A percentile compares a stretch with the other conserved stretches of the same genome.
Evolutionary conservation across 37 sponge, comb jelly and placozoan genomes (phyloP).

Genomic region (Aplysina aerophoba): DNA sequence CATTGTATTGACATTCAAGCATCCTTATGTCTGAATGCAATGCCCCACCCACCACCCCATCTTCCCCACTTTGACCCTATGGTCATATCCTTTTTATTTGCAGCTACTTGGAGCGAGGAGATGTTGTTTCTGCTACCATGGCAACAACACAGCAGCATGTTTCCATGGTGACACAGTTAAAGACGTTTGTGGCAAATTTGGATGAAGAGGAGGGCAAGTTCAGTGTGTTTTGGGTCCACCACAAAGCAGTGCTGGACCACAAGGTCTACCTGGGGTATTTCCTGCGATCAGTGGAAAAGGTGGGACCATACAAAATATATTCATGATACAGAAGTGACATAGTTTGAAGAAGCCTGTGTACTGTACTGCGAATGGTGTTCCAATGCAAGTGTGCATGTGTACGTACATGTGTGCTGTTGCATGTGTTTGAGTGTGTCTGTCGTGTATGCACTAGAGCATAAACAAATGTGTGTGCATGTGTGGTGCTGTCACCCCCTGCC

Average conservation of each 20-base stretch:
- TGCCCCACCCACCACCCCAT: not conserved
- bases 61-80: not conserved
- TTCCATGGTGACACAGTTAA: constrained; percentile 44
- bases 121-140: not conserved
- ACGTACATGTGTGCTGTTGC: not conserved
- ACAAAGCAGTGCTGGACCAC: constrained; percentile 72
- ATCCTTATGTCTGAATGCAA: too few species aligned
- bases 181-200: constrained; percentile 40
- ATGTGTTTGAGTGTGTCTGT: not conserved
- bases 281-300: constrained; percentile 66
- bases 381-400: not conserved
- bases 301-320: constrained; percentile 21
- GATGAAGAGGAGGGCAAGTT: constrained; percentile 39
- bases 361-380: not conserved
- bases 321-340: too few species aligned
- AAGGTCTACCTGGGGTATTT: constrained; percentile 72
- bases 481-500: too few species aligned
- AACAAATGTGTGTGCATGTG: too few species aligned
- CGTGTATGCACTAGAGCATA: not conserved
- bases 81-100: not conserved
- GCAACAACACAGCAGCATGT: constrained; percentile 42
- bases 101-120: constrained; percentile 16
- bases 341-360: too few species aligned
- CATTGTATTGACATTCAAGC: too few species aligned
- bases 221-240: constrained; percentile 65